Evolutionary conservation across 2,888 invertebrate species (phyloP), one percentile per base, ranked within the genome.

Genomic region (Operophtera brumata): DNA sequence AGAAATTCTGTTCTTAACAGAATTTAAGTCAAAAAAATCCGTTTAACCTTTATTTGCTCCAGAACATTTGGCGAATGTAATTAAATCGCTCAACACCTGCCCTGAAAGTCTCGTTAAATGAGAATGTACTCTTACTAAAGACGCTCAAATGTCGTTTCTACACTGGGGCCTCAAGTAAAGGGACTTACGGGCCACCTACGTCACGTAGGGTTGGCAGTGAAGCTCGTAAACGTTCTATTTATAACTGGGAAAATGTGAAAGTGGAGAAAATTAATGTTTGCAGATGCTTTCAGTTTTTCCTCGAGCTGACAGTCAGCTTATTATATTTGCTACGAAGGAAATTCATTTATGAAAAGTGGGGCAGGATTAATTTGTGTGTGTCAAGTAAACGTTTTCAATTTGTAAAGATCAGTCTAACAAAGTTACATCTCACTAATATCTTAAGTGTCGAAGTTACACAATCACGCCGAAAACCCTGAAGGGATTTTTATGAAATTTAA

Each of bases 241-340:
- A 51, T 59, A 57, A 47, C 45, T 28, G 48, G 37, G 51, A 26
- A 57, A 59, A 62, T 41, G 52, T 52, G 57, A 57, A 53, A 39
- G 47, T 41, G 55, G 41, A 55, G 49, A 47, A 57, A 57, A 55
- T 49, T n/a, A 36, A 54, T 57, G 57, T 54, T 62, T 56, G 48
- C 56, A 37, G 57, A 56, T 49, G 47, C 47, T 54, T 48, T 57
- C 42, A 44, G 36, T 45, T 45, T 28, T 50, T 50, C n/a, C 44
- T 45, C 37, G 30, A 35, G 39, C 40, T 32, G 43, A 36, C 35
- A 51, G 25, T 34, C 28, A 20, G 40, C 40, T 59, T 46, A 37
- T 51, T 35, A 44, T 45, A 40, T 51, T 51, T 56, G 20, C 35
- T 32, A 13, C 11, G 14, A 28, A 20, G 43, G 34, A 12, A 46